Evolutionary conservation across 2,113 vertebrate species (phyloP).

Genomic region (Cairina moschata): DNA sequence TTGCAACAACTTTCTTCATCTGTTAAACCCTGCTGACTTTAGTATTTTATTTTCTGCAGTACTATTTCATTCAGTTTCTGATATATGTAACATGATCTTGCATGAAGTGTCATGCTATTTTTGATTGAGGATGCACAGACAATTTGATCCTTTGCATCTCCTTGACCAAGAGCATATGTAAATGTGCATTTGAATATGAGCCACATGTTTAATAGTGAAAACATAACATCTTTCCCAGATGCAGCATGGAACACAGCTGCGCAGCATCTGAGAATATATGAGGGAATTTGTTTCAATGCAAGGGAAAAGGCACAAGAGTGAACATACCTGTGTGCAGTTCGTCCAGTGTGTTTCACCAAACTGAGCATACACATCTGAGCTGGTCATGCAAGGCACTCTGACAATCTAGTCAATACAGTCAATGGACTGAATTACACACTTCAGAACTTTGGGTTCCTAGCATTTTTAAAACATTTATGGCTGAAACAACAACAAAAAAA

Average conservation of each 20-base stretch:
- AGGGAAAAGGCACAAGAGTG: background rate
- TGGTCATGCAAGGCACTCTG: background rate
- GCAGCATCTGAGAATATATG: background rate
- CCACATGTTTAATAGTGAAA: background rate
- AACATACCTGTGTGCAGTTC: background rate
- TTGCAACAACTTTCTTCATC: background rate
- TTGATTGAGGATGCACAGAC: background rate
- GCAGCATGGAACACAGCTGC: background rate
- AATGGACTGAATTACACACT: background rate
- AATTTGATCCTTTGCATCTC: background rate
- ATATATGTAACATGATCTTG: background rate
- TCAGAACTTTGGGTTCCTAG: background rate
- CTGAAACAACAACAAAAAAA: background rate
- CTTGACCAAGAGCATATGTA: background rate
- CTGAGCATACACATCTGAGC: background rate
- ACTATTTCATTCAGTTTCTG: background rate
- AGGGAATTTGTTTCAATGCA: background rate
- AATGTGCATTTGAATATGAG: background rate
- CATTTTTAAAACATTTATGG: background rate
- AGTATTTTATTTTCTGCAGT: background rate
- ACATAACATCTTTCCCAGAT: background rate
- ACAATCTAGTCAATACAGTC: background rate
- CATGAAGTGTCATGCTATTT: background rate
- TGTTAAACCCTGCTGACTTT: background rate
- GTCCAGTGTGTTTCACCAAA: background rate